phyloP scores from a whole-genome alignment of 2,113 vertebrate species.

The Smithornis capensis region DNA sequence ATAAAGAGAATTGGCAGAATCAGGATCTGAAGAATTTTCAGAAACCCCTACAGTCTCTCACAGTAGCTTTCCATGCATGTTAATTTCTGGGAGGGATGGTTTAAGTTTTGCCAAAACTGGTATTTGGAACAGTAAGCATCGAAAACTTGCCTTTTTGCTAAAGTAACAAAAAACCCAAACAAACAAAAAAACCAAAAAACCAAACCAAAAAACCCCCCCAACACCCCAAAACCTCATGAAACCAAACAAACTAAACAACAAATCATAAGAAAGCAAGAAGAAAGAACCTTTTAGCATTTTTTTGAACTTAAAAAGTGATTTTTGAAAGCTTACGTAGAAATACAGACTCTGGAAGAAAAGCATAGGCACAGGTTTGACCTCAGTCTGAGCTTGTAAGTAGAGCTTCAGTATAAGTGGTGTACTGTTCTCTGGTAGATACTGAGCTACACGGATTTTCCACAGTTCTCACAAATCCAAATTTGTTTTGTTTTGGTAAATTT shows the following conservation, averaged over 20 bases:
- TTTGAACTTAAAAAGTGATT: background rate
- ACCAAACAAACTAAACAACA: background rate
- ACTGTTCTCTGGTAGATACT: background rate
- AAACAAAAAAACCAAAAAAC: background rate
- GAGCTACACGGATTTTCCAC: background rate
- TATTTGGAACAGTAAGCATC: background rate
- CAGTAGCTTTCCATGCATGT: background rate
- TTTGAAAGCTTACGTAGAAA: background rate
- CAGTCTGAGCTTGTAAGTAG: rapidly evolving
- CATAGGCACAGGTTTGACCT: background rate
- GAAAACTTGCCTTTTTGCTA: background rate
- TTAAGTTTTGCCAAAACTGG: background rate
- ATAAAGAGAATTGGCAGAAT: background rate
- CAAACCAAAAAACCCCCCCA: background rate
- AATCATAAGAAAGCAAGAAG: background rate
- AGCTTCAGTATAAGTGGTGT: background rate
- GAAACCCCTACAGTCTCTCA: background rate
- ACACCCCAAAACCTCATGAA: background rate
- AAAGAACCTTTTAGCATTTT: background rate
- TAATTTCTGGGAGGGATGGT: background rate
- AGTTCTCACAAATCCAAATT: background rate
- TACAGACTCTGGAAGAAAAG: background rate
- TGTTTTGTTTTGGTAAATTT: background rate
- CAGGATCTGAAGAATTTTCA: background rate
- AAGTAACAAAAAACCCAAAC: background rate